These are phyloP conservation scores for Cecropterus lyciades DNA, from an alignment of 1,140 invertebrate species.

Conservation along the genomic window DNA sequence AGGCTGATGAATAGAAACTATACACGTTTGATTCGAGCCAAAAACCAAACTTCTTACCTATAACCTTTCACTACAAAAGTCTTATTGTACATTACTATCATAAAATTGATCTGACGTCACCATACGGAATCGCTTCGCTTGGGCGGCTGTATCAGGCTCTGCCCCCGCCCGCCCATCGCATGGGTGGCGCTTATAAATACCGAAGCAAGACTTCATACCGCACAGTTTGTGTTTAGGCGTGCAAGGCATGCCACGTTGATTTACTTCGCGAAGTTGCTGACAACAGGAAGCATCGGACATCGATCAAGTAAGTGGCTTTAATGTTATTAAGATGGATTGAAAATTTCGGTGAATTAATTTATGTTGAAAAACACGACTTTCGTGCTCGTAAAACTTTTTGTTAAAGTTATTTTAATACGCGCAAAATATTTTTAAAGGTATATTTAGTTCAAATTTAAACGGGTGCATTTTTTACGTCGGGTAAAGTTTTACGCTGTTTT, in stretches of 20 bases:
- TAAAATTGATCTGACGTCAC: no score
- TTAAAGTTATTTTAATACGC: no score
- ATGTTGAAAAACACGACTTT: neutral
- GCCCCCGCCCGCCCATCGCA: conserved; percentile 21
- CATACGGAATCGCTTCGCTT: neutral
- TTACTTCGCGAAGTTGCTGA: neutral
- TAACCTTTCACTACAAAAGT: no score
- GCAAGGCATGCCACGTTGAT: conserved; percentile 15
- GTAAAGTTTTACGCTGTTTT: no score
- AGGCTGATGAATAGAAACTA: no score
- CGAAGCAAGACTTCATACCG: neutral
- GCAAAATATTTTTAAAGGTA: no score
- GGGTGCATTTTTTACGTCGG: no score
- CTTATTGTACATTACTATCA: no score
- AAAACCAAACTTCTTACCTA: no score
- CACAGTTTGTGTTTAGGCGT: conserved; percentile 15
- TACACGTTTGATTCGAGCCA: no score
- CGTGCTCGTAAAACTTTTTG: neutral
- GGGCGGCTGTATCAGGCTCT: conserved; percentile 5
- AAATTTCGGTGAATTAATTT: neutral
- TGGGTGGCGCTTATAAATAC: conserved; percentile 23
- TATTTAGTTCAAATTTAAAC: no score
- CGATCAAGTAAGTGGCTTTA: conserved; percentile 3
- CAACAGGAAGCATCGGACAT: neutral
- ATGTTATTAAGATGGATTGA: neutral